Evolutionary conservation across 2,113 vertebrate genomes (phyloP).

Genomic region (Mormyrus lacerda): DNA sequence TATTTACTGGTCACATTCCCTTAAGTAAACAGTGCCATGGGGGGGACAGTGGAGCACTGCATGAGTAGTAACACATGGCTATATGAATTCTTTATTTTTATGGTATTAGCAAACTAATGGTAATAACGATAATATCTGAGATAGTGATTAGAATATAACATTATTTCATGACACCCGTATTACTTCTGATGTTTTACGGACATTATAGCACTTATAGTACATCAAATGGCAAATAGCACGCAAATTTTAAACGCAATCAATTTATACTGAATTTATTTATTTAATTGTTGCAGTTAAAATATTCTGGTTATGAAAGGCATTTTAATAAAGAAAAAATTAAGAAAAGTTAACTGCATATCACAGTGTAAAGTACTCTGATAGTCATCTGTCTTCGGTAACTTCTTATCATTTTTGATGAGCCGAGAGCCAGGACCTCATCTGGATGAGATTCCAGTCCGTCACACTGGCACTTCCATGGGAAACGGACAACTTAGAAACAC

Average conservation of each 20-base stretch:
- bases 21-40: background rate
- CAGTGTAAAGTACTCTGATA: background rate
- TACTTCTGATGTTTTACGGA: background rate
- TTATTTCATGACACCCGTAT: background rate
- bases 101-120: background rate
- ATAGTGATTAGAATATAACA: background rate
- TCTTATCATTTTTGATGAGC: background rate
- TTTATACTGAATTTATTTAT: background rate
- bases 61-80: background rate
- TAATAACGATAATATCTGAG: background rate
- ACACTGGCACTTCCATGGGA: background rate
- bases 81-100: background rate
- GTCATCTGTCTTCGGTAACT: background rate
- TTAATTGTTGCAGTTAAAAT: background rate
- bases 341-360: background rate
- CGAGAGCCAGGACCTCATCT: background rate
- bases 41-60: background rate
- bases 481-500: background rate
- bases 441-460: background rate
- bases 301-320: background rate
- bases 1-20: background rate
- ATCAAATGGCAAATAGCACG: background rate
- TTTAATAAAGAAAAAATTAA: background rate
- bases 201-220: background rate
- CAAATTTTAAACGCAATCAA: background rate